Evolutionary conservation across 2,113 vertebrate genomes (phyloP).

Genomic region (Dermatemys mawii): DNA sequence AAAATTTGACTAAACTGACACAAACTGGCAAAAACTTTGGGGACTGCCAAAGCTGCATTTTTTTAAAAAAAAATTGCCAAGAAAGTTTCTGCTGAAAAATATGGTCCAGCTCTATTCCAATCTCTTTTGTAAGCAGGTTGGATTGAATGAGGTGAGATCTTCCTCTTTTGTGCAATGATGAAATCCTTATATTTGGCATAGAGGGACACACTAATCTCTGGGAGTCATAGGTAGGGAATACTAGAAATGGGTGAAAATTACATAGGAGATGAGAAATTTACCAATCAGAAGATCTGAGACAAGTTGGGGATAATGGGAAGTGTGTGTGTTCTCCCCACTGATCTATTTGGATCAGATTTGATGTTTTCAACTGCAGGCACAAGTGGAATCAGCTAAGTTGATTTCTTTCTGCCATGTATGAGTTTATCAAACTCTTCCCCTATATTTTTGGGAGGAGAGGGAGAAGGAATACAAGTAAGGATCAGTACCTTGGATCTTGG

Average conservation of each 20-base stretch:
- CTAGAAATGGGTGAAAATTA: not conserved
- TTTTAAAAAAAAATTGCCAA: too few relatives aligned
- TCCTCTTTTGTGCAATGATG: not conserved
- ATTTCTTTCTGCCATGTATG: not conserved
- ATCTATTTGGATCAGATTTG: not conserved
- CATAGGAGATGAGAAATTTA: not conserved
- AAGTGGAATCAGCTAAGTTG: not conserved
- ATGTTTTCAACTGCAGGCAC: not conserved
- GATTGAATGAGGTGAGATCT: not conserved
- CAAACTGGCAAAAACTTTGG: too few relatives aligned
- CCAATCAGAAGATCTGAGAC: not conserved
- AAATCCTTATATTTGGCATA: too few relatives aligned
- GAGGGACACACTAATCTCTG: too few relatives aligned
- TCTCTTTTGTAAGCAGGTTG: not conserved
- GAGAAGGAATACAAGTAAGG: rapidly evolving
- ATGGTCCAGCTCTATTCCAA: not conserved
- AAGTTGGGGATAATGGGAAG: not conserved
- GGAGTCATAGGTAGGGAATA: too few relatives aligned
- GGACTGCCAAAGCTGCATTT: too few relatives aligned
- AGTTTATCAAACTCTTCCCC: not conserved
- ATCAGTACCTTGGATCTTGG: not conserved
- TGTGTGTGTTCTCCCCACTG: not conserved
- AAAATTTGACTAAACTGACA: too few relatives aligned
- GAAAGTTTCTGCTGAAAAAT: too few relatives aligned
- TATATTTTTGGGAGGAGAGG: not conserved